Conservation (phyloP, 2,113 vertebrate species). For the Tragulus kanchil region DNA sequence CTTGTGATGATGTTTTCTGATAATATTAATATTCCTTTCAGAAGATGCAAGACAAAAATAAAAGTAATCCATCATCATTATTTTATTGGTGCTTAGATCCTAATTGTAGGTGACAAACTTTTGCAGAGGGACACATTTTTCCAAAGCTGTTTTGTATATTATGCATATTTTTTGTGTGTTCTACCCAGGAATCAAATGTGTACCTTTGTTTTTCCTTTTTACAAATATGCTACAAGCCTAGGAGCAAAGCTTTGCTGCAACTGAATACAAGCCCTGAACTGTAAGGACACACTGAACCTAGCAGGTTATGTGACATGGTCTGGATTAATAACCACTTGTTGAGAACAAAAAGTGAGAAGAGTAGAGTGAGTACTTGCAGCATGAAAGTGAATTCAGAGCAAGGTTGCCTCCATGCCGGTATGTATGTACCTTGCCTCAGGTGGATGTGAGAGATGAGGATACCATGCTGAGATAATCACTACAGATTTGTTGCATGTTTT, state of each 20-base stretch:
- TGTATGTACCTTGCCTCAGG: rapidly evolving
- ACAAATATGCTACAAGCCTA: neutral
- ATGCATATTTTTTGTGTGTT: neutral
- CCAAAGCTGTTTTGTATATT: neutral
- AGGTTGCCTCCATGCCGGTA: rapidly evolving
- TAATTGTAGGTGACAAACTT: neutral
- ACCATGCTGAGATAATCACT: rapidly evolving
- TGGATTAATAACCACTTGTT: neutral
- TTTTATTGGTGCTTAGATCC: neutral
- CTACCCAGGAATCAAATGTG: neutral
- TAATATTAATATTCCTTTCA: neutral
- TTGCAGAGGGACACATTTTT: neutral
- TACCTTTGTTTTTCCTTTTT: neutral
- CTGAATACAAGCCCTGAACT: neutral
- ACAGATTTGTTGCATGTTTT: neutral
- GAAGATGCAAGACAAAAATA: neutral
- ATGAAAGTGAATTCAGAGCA: neutral
- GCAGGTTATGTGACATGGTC: neutral
- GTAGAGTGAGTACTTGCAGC: too few relatives aligned
- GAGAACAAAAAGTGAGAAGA: neutral
- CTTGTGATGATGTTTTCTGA: neutral
- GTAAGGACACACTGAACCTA: neutral
- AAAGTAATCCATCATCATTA: neutral
- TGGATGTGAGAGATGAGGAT: rapidly evolving
- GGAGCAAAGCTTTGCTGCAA: neutral